Conservation (phyloP, 2,797 vertebrate genomes). For the Ambastaia sidthimunki region DNA sequence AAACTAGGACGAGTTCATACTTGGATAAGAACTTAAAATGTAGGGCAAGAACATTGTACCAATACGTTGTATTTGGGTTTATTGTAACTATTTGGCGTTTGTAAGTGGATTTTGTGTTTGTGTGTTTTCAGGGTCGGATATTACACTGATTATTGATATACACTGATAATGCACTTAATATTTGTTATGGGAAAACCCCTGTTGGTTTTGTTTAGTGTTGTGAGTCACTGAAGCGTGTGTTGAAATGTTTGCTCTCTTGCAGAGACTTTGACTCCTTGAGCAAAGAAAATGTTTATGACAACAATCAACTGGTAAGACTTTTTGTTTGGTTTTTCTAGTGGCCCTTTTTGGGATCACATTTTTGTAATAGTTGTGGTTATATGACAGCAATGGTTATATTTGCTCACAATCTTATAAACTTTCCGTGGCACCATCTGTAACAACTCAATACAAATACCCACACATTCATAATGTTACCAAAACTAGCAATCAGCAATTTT, state of each 20-base stretch:
- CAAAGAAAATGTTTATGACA: conserved; percentile 92
- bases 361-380: too few species aligned
- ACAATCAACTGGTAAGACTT: conserved; percentile 91
- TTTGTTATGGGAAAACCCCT: background rate
- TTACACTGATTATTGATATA: background rate
- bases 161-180: background rate
- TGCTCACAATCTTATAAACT: too few species aligned
- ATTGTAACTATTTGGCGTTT: background rate
- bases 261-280: conserved; percentile 87
- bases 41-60: background rate
- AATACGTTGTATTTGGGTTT: background rate
- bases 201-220: background rate
- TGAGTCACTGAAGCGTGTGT: background rate
- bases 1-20: too few species aligned
- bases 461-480: too few species aligned
- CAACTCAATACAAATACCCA: too few species aligned
- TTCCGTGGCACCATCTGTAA: too few species aligned
- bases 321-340: background rate
- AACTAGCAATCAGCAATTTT: too few species aligned
- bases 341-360: background rate
- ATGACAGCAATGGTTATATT: too few species aligned
- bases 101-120: background rate
- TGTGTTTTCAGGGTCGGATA: background rate
- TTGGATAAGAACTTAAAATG: too few species aligned
- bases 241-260: conserved; percentile 53